Conservation (phyloP, 2,888 invertebrate species). For the Pseudolycoriella hygida region DNA sequence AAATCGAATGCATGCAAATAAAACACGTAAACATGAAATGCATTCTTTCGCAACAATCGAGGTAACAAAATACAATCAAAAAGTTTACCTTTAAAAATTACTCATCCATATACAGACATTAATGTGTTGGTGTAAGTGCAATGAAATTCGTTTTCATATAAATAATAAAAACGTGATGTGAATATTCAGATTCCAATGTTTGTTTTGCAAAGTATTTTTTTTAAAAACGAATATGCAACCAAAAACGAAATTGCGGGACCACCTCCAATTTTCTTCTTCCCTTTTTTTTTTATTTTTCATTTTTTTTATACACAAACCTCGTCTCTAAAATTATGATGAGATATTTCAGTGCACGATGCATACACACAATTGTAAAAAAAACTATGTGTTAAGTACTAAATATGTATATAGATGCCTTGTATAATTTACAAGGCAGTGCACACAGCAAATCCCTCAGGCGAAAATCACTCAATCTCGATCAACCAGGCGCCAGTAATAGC, state of each 20-base stretch:
- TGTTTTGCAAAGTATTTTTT: not conserved
- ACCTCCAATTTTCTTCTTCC: not conserved
- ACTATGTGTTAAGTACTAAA: not conserved
- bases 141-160: not conserved
- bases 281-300: not conserved
- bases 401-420: not conserved
- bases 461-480: conserved; percentile 3
- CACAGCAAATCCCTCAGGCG: not conserved
- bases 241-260: not conserved
- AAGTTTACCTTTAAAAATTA: too few species aligned
- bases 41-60: too few species aligned
- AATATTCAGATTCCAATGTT: not conserved
- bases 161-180: not conserved
- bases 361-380: not conserved
- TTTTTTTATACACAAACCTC: too few species aligned
- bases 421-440: not conserved
- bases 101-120: too few species aligned
- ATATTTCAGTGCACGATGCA: not conserved
- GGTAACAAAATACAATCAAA: too few species aligned
- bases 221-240: not conserved
- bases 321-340: not conserved
- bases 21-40: not conserved
- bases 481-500: conserved; percentile 6
- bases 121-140: not conserved
- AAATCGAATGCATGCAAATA: not conserved